These are phyloP conservation scores for Thereva unica DNA, from an alignment of 2,888 invertebrate genomes.

Conservation along the genomic window DNA sequence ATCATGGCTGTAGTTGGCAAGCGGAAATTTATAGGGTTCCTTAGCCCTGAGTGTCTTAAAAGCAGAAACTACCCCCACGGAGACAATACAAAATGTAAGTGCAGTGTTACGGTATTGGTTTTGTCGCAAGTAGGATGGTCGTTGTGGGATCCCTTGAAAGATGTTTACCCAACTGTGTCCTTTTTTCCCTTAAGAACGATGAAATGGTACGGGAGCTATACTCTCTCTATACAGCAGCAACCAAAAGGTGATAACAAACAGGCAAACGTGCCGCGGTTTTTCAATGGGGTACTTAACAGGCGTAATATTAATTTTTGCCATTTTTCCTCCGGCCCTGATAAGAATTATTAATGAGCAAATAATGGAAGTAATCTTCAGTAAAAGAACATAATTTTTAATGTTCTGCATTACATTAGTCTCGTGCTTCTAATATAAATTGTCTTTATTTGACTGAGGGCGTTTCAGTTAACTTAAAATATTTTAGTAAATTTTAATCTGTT, in stretches of 20 bases:
- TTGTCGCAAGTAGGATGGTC: conserved; percentile 1
- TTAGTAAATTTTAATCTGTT: too few species aligned
- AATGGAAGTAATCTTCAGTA: conserved; percentile 50
- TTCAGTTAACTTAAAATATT: background rate
- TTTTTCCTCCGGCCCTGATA: conserved; percentile 44
- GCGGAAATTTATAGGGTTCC: conserved; percentile 30
- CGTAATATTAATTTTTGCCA: conserved; percentile 41
- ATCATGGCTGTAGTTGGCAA: conserved; percentile 26
- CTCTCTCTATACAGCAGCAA: conserved; percentile 5
- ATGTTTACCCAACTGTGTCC: conserved; percentile 38
- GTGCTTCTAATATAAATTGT: conserved; percentile 16
- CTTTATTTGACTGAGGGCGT: conserved; percentile 20
- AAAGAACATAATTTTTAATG: conserved; percentile 44
- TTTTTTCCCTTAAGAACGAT: conserved; percentile 13
- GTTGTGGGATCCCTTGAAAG: conserved; percentile 11
- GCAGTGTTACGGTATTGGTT: conserved; percentile 24
- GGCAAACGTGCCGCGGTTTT: conserved; percentile 41
- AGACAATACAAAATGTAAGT: conserved; percentile 18
- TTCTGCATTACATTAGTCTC: conserved; percentile 28
- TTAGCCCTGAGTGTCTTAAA: conserved; percentile 29
- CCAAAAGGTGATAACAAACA: conserved; percentile 40
- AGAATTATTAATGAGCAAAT: conserved; percentile 52
- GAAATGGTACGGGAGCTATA: conserved; percentile 23
- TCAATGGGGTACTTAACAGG: conserved; percentile 41
- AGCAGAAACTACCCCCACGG: conserved; percentile 22